Evolutionary conservation across 1,140 invertebrate genomes (phyloP), one percentile per base, ranked within the genome.

Genomic region (Philopotamus ludificatus): DNA sequence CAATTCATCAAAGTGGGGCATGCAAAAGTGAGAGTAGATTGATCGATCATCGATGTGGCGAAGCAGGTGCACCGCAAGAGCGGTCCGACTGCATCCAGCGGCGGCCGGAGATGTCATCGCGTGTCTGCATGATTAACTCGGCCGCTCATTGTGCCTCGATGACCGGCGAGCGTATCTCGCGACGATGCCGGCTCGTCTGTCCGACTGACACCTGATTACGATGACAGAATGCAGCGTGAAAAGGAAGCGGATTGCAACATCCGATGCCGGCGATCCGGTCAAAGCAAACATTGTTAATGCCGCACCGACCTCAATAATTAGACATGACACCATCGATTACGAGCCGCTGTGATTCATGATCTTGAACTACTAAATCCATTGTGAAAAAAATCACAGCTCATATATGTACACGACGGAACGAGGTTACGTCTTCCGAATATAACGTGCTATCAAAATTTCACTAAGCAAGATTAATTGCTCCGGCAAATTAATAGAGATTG

Each of bases 1-100:
- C 26, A 55, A 58, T 60, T 49, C 57, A 41, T 60, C 57, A 60
- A 60, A 47, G 57, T 60, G 44, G 57, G 57, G 57, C 57, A 60
- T 39, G 22, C 34, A 60, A 60, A 60, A 60, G 57, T 60, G 57
- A 60, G 57, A 60, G 57, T 60, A 28, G 34, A 60, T 28, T 49
- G 25, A 45, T 58, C 49, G 49, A 45, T 15, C 44, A n/a, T 25
- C 50, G 34, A 25, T 42, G 34, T 57, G 54, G n/a, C 15, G 12
- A 25, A 53, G 50, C 12, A 9, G 50, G 15, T 22, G 50, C 50
- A 22, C 15, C 50, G 12, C 4, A 34, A 34, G 28, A 7, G 28
- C 28, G 12, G 28, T 12, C 4, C 4, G 12, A 34, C 28, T 34
- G 28, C 28, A 34, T 34, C 28, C 28, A 12, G 12, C 28, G 1